Conservation (phyloP, 1,140 invertebrate genomes). For the Cydia amplana region DNA sequence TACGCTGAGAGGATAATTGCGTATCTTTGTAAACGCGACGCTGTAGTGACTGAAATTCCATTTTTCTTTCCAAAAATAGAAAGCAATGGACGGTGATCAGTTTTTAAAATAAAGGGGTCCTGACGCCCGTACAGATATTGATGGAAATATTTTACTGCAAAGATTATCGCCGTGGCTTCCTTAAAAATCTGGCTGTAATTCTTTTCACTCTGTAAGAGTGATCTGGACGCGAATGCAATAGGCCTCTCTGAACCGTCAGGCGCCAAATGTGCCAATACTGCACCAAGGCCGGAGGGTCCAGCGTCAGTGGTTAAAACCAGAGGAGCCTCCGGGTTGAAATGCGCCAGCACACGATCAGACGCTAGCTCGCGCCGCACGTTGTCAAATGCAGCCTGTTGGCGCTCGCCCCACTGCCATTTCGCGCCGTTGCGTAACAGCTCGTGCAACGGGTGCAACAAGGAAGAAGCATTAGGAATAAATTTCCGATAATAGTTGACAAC, state of each 20-base stretch:
- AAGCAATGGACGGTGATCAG: conserved; percentile 41
- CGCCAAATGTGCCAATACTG: conserved; percentile 49
- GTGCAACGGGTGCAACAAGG: conserved; percentile 51
- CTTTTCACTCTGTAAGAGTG: conserved; percentile 63
- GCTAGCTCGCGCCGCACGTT: conserved; percentile 47
- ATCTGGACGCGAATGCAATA: conserved; percentile 70
- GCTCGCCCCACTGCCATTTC: conserved; percentile 40
- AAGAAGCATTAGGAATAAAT: conserved; percentile 62
- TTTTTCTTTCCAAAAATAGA: conserved; percentile 40
- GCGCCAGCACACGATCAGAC: conserved; percentile 57
- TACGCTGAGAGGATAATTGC: conserved; percentile 46
- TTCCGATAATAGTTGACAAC: conserved; percentile 70
- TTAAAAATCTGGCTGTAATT: conserved; percentile 77
- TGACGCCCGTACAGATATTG: conserved; percentile 62
- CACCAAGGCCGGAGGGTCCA: conserved; percentile 52
- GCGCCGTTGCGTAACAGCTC: conserved; percentile 42
- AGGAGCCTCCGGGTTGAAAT: conserved; percentile 60
- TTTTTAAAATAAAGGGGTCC: conserved; percentile 42
- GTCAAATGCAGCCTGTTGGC: conserved; percentile 47
- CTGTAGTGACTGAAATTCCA: conserved; percentile 40
- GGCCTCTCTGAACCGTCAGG: conserved; percentile 50
- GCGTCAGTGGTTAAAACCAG: conserved; percentile 56
- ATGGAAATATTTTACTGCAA: conserved; percentile 66
- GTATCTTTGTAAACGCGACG: conserved; percentile 43
- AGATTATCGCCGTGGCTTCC: conserved; percentile 76